These are phyloP conservation scores for Spatulosminthurus flaviceps DNA, from an alignment of 2,888 invertebrate species.

Conservation along the genomic window DNA sequence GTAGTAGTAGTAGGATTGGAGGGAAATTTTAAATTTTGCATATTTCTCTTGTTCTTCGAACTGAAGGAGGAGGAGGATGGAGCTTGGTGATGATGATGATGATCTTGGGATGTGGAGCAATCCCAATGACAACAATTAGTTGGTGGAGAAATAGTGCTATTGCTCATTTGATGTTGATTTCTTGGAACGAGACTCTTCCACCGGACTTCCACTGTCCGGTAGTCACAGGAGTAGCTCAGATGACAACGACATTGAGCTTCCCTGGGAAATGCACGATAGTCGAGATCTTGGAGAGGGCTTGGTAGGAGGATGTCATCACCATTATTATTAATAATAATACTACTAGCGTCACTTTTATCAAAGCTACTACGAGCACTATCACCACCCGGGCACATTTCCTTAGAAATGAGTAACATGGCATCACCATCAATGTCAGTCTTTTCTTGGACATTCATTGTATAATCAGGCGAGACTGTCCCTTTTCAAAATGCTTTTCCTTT, in stretches of 20 bases:
- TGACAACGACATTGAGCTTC: conserved; percentile 48
- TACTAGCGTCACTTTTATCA: neutral
- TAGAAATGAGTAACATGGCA: conserved; percentile 35
- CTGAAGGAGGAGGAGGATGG: neutral
- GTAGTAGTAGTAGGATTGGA: neutral
- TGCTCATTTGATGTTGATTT: conserved; percentile 20
- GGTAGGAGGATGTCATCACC: conserved; percentile 27
- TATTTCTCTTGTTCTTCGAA: no score
- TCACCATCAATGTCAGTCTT: conserved; percentile 40
- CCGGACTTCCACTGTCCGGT: conserved; percentile 42
- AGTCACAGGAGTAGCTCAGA: conserved; percentile 47
- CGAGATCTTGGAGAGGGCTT: conserved; percentile 22
- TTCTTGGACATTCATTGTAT: conserved; percentile 42
- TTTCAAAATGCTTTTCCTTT: conserved; percentile 6
- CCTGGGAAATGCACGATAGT: conserved; percentile 30
- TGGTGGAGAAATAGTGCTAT: conserved; percentile 20
- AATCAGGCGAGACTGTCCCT: neutral
- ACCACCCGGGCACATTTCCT: conserved; percentile 29
- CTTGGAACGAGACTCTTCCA: conserved; percentile 36
- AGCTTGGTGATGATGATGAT: neutral
- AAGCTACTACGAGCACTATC: neutral
- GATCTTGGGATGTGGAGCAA: conserved; percentile 32
- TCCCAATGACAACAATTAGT: conserved; percentile 33
- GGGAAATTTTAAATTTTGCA: no score
- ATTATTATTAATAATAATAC: no score